Conservation (phyloP, 2,113 vertebrate species). For the Jaculus jaculus region DNA sequence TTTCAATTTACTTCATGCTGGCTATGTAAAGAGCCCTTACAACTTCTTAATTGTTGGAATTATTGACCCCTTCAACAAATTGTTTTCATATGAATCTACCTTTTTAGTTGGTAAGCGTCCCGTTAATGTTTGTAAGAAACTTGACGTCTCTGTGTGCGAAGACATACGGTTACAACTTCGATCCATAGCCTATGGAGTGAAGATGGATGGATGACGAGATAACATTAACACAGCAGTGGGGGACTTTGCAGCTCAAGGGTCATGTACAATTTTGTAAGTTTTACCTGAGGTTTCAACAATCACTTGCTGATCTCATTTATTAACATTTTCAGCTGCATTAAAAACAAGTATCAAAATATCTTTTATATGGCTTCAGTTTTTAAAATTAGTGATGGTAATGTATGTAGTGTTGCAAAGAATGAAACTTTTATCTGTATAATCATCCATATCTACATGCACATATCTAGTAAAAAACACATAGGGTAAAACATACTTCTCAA, state of each 20-base stretch:
- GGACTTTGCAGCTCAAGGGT: slow-evolving; percentile 80
- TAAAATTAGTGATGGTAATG: slow-evolving; percentile 71
- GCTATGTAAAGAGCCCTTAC: slow-evolving; percentile 33
- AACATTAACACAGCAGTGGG: slow-evolving; percentile 89
- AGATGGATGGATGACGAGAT: slow-evolving; percentile 97
- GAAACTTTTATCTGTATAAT: slow-evolving; percentile 78
- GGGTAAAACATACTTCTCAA: slow-evolving; percentile 84
- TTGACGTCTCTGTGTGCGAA: slow-evolving; percentile 99
- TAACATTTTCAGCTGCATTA: slow-evolving; percentile 65
- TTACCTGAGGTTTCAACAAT: slow-evolving; percentile 42
- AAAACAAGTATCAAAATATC: slow-evolving; percentile 57
- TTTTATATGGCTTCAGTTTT: slow-evolving; percentile 39
- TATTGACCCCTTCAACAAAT: slow-evolving; percentile 76
- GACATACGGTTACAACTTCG: slow-evolving; percentile 99
- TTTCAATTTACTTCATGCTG: background rate
- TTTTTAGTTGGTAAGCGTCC: slow-evolving; percentile 99
- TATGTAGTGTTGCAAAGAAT: slow-evolving; percentile 85
- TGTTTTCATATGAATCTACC: slow-evolving; percentile 92
- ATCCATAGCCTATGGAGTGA: slow-evolving; percentile 98
- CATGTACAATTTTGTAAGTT: slow-evolving; percentile 70
- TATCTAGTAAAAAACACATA: slow-evolving; percentile 50
- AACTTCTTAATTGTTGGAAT: slow-evolving; percentile 70
- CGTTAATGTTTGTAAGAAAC: slow-evolving; percentile 99
- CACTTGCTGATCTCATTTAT: slow-evolving; percentile 61
- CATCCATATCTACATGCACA: slow-evolving; percentile 77